Conservation (phyloP, 2,888 invertebrate genomes). For the Cryptops parisi region DNA sequence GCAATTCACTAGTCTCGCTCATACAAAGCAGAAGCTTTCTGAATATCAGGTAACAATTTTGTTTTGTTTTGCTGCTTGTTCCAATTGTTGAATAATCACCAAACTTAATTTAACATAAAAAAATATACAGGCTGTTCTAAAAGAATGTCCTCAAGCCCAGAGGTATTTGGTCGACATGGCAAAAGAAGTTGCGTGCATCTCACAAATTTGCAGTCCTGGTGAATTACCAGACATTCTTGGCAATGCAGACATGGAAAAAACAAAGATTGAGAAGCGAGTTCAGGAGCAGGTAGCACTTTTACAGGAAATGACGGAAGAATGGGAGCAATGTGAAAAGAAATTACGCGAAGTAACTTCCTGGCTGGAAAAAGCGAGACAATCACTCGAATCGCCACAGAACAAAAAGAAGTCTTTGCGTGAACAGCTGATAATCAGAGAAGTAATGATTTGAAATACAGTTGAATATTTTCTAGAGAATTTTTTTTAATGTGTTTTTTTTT, state of each 20-base stretch:
- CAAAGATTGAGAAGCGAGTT: constrained; percentile 66
- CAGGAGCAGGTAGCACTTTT: constrained; percentile 75
- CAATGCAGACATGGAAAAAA: constrained; percentile 71
- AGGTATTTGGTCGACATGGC: constrained; percentile 55
- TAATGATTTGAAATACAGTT: constrained; percentile 5
- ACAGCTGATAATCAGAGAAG: constrained; percentile 64
- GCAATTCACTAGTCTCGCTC: constrained; percentile 58
- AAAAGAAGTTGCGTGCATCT: constrained; percentile 71
- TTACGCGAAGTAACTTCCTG: constrained; percentile 75
- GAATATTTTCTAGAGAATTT: background rate
- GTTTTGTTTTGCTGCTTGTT: constrained; percentile 2
- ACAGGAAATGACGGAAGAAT: constrained; percentile 84
- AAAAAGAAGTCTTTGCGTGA: constrained; percentile 77
- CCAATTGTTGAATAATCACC: constrained; percentile 2
- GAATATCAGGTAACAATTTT: constrained; percentile 64
- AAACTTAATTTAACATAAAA: background rate
- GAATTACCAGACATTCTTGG: constrained; percentile 72
- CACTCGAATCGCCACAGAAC: constrained; percentile 62
- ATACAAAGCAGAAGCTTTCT: constrained; percentile 68
- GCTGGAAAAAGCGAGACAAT: constrained; percentile 69
- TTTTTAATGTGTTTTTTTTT: constrained; percentile 3
- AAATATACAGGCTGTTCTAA: constrained; percentile 17
- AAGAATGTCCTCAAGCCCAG: constrained; percentile 21
- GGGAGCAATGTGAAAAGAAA: constrained; percentile 91
- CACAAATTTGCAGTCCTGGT: constrained; percentile 66